Evolutionary conservation across 1,140 invertebrate species (phyloP), one percentile per base, ranked within the genome.

Genomic region (Elysia chlorotica): DNA sequence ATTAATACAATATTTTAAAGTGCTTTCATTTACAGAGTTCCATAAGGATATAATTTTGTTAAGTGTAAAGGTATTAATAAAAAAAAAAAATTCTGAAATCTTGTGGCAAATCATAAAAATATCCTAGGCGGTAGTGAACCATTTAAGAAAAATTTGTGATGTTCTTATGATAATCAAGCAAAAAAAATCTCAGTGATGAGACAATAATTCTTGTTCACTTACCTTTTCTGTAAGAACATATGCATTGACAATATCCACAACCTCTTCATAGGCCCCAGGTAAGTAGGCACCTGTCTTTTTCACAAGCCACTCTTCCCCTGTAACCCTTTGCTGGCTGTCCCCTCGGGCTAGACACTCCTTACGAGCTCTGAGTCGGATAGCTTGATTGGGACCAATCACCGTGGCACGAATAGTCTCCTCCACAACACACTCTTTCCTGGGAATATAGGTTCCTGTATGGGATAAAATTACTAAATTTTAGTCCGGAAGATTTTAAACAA

Each of bases 261-360:
- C 86, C 78, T 89, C 87, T 77, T 90, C 89, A 73, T 89, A 89
- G n/a, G 87, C 89, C 25, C 87, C 88, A 17, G 89, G 89, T 25
- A 90, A 79, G 76, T 90, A 90, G 23, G 89, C 88, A 61, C 89
- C 89, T 31, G 81, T 84, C 74, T 87, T 85, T 73, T 88, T 88
- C 0, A 89, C 86, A 31, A 90, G 76, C 89, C 89, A 90, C 80
- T 90, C 88, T 76, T 90, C 89, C 28, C 84, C 89, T 31, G 88
- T 88, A 0, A 90, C 88, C 33, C 89, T 71, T 6, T 73, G 61
- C 10, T 79, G 81, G 5, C 88, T 87, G 35, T 88, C 81, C n/a
- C n/a, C n/a, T 35, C 88, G 71, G 77, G 90, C 89, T 38, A 80
- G 81, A 33, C 87, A 89, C 69, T 90, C 88, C 65, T 88, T 86